Conservation (phyloP, 2,888 invertebrate genomes). For the Scaptodrosophila latifasciaeformis region DNA sequence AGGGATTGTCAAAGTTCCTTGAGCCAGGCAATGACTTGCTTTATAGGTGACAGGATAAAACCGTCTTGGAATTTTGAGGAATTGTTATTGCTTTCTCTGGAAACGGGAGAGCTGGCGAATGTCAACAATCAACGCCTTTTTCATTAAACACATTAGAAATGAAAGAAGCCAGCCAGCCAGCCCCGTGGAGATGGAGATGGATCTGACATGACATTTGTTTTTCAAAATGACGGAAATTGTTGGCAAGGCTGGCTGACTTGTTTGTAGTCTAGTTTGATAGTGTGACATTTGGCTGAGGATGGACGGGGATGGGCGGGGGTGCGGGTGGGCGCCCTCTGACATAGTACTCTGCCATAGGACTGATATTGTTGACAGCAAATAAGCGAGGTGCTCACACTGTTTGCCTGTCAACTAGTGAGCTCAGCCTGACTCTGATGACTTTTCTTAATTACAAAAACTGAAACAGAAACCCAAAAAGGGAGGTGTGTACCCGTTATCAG, state of each 20-base stretch:
- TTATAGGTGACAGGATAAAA: slow-evolving; percentile 40
- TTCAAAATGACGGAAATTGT: slow-evolving; percentile 52
- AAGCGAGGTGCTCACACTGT: slow-evolving; percentile 12
- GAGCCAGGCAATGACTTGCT: no score
- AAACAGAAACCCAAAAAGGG: slow-evolving; percentile 40
- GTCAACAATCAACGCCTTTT: slow-evolving; percentile 69
- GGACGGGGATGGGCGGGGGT: neutral
- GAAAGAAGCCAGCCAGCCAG: no score
- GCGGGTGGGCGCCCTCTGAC: neutral
- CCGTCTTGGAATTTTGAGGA: slow-evolving; percentile 34
- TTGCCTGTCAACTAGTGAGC: slow-evolving; percentile 12
- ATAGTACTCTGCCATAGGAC: neutral
- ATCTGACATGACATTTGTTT: slow-evolving; percentile 60
- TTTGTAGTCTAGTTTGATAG: slow-evolving; percentile 26
- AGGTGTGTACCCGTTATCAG: slow-evolving; percentile 23
- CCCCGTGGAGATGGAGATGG: no score
- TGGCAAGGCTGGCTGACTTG: slow-evolving; percentile 3
- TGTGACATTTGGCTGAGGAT: slow-evolving; percentile 19
- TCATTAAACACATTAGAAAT: slow-evolving; percentile 63
- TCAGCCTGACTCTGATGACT: slow-evolving; percentile 65
- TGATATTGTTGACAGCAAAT: slow-evolving; percentile 54
- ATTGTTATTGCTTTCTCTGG: no score
- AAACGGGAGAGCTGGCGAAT: no score
- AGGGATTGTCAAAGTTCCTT: no score
- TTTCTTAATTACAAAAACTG: slow-evolving; percentile 66